A percentile compares a stretch with the other conserved stretches of the same genome.
Conservation (phyloP, 2,113 vertebrate genomes). For the Uropsilus gracilis region DNA sequence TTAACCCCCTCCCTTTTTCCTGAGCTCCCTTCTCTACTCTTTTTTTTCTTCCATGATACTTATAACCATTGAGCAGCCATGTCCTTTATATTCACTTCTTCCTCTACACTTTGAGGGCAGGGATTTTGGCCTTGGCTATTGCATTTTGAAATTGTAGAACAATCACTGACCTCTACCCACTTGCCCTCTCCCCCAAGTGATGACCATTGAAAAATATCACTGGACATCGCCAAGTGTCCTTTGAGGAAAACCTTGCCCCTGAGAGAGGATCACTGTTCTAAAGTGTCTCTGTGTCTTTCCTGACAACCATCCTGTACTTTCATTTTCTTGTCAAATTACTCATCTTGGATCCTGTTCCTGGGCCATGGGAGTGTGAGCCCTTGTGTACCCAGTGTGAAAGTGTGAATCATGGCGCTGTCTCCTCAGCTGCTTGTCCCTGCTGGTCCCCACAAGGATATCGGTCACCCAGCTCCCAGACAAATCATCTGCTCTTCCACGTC, state of each 20-base stretch:
- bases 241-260: neutral
- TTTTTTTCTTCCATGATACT: neutral
- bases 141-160: neutral
- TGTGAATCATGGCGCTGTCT: neutral
- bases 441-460: neutral
- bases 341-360: neutral
- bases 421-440: neutral
- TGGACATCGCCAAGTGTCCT: neutral
- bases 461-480: neutral
- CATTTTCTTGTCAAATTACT: neutral
- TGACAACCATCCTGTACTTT: neutral
- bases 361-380: neutral
- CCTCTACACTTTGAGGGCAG: neutral
- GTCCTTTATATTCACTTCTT: neutral
- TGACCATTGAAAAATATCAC: neutral
- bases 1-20: neutral
- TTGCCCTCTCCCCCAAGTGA: neutral
- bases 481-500: neutral
- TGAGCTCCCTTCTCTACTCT: no score
- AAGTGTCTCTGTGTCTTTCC: neutral
- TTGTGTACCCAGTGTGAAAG: no score
- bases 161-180: neutral
- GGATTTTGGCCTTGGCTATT: neutral
- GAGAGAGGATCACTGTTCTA: neutral
- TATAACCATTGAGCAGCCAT: neutral